A percentile compares a stretch with the other conserved stretches of the same genome.
phyloP scores from a whole-genome alignment of 2,113 vertebrate species.

The Triplophysa dalaica region DNA sequence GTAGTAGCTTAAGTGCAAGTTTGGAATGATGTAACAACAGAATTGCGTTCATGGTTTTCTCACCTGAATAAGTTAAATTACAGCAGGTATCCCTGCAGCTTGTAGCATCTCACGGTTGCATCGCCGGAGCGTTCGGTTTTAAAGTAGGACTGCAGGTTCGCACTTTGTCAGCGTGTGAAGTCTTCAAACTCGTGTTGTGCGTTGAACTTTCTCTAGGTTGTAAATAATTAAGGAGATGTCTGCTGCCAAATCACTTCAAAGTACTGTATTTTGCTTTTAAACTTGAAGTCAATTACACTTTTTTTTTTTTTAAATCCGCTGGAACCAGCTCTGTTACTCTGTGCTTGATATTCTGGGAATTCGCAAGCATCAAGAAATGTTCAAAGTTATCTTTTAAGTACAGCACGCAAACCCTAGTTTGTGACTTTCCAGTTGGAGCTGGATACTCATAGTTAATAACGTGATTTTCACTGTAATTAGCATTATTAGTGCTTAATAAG shows the following conservation, averaged over 20 bases:
- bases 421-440: background rate
- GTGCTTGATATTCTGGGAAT: constrained; percentile 50
- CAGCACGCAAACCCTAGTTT: background rate
- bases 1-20: background rate
- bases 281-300: constrained; percentile 50
- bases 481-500: constrained; percentile 66
- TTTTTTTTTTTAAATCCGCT: constrained; percentile 46
- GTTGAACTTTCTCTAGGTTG: constrained; percentile 32
- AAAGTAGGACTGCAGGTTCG: constrained; percentile 12
- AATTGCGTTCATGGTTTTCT: no score
- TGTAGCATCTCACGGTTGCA: background rate
- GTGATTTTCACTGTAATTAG: constrained; percentile 48
- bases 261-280: constrained; percentile 50
- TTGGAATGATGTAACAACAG: no score
- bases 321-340: constrained; percentile 27
- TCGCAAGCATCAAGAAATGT: constrained; percentile 44
- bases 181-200: constrained; percentile 26
- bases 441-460: constrained; percentile 27
- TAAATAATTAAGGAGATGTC: constrained; percentile 56
- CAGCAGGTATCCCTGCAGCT: background rate
- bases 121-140: background rate
- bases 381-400: constrained; percentile 41
- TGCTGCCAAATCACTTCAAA: constrained; percentile 57
- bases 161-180: constrained; percentile 1
- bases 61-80: background rate